These are phyloP conservation scores for Lithophane ornitopus DNA, from an alignment of 2,888 invertebrate species.

Conservation along the genomic window DNA sequence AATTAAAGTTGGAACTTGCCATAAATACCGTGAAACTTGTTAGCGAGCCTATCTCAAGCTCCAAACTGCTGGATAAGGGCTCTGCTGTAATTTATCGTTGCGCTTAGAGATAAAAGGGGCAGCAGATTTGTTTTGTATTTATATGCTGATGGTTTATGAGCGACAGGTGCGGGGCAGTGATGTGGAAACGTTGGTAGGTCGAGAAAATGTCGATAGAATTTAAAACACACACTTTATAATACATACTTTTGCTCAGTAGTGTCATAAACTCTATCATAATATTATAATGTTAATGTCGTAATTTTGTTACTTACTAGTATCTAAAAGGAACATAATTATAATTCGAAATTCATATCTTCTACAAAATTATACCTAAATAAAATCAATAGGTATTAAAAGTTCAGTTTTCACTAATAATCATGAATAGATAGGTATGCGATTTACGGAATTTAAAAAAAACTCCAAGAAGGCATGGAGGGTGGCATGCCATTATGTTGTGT, in stretches of 20 bases:
- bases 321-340: neutral
- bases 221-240: no score
- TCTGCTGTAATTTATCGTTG: slow-evolving; percentile 67
- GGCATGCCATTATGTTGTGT: neutral
- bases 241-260: neutral
- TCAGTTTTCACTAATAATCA: neutral
- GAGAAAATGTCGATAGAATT: slow-evolving; percentile 10
- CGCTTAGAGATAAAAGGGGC: slow-evolving; percentile 75
- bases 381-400: neutral
- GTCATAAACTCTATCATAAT: neutral
- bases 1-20: slow-evolving; percentile 55
- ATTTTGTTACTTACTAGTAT: neutral
- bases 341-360: neutral
- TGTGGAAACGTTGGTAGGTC: slow-evolving; percentile 27
- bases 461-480: neutral
- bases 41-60: slow-evolving; percentile 61
- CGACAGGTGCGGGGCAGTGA: slow-evolving; percentile 74
- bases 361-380: neutral
- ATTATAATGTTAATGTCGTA: neutral
- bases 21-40: slow-evolving; percentile 58
- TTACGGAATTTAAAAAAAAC: neutral
- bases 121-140: slow-evolving; percentile 77
- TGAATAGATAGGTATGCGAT: neutral
- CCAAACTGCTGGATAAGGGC: slow-evolving; percentile 63
- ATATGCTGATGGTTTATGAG: slow-evolving; percentile 77